Conservation (phyloP, 2,113 vertebrate species). For the Centropus bengalensis region DNA sequence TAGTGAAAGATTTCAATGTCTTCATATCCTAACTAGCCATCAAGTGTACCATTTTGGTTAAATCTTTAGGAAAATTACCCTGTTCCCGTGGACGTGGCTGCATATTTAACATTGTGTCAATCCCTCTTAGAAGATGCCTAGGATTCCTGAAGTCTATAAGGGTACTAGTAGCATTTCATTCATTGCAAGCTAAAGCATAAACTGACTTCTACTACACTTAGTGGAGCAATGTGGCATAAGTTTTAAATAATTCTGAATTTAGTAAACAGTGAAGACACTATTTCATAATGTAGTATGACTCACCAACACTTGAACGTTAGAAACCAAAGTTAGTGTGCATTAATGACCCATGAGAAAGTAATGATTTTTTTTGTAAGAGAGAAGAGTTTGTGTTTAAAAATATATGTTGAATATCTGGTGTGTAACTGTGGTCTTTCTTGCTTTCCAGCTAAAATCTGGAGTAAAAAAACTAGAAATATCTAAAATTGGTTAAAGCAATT, state of each 20-base stretch:
- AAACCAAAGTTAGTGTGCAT: background rate
- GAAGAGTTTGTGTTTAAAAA: background rate
- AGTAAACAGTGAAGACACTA: background rate
- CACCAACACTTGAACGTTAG: background rate
- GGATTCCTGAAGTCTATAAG: background rate
- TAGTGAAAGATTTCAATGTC: background rate
- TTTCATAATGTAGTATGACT: background rate
- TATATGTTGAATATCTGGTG: background rate
- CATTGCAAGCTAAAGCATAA: background rate
- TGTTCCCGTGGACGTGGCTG: background rate
- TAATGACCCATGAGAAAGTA: background rate
- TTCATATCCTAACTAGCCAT: constrained; percentile 19
- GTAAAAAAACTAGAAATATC: background rate
- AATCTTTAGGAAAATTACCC: constrained; percentile 27
- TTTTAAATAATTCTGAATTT: background rate
- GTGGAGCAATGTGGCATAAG: accelerated
- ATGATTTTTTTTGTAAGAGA: background rate
- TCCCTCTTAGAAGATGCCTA: background rate
- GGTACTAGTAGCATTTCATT: background rate
- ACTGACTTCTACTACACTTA: background rate
- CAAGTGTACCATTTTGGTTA: background rate
- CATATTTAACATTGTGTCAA: background rate
- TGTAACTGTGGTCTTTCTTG: background rate
- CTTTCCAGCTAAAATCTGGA: background rate
- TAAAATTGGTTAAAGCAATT: background rate